Evolutionary conservation across 1,140 invertebrate genomes (phyloP).

Genomic region (Anastatus disparis): DNA sequence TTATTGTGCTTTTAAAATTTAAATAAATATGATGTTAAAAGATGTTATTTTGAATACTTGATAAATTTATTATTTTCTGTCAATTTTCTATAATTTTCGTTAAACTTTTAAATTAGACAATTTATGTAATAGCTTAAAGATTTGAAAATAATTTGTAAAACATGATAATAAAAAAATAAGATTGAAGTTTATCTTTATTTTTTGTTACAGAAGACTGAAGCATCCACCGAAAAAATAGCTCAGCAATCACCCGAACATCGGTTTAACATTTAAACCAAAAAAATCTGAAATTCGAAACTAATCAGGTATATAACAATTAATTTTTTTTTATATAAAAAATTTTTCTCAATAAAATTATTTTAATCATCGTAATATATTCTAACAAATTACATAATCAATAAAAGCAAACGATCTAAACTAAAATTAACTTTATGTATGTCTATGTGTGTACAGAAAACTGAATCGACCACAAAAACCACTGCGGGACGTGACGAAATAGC

Average conservation of each 20-base stretch:
- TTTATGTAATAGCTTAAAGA: too few species aligned
- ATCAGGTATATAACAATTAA: not conserved
- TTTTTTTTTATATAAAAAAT: too few species aligned
- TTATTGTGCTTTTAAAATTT: too few species aligned
- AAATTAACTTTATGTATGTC: not conserved
- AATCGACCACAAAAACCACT: not conserved
- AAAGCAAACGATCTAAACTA: too few species aligned
- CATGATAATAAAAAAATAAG: too few species aligned
- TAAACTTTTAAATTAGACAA: too few species aligned
- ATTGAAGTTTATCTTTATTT: not conserved
- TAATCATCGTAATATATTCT: too few species aligned
- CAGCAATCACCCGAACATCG: not conserved
- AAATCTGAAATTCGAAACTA: not conserved
- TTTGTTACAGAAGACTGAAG: not conserved
- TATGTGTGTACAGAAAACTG: conserved; percentile 9
- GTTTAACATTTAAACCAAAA: not conserved
- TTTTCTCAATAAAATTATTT: too few species aligned
- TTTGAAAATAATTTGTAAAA: not conserved
- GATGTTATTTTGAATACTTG: too few species aligned
- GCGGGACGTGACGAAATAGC: not conserved
- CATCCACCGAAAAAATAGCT: not conserved
- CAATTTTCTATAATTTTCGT: too few species aligned
- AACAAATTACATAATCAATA: too few species aligned
- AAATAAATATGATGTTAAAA: too few species aligned
- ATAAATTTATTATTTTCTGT: not conserved